Evolutionary conservation across 2,888 invertebrate genomes (phyloP).

Genomic region (Ochropacha duplaris): DNA sequence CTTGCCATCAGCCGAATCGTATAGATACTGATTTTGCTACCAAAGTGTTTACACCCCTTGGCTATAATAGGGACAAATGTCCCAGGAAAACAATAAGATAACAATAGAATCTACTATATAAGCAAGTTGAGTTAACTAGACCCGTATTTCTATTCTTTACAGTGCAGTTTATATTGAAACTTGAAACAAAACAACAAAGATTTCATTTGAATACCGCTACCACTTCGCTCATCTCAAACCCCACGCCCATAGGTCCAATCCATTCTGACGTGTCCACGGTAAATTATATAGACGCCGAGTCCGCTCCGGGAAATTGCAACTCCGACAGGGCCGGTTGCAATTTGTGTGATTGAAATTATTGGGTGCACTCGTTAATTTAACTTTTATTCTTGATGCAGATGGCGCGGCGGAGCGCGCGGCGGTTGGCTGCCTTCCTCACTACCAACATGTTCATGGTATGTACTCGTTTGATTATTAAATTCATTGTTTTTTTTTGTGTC

Average conservation of each 20-base stretch:
- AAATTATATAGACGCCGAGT: slow-evolving; percentile 32
- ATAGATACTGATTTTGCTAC: too few relatives aligned
- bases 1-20: too few relatives aligned
- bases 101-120: too few relatives aligned
- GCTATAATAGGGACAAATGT: too few relatives aligned
- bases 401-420: slow-evolving; percentile 52
- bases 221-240: neutral
- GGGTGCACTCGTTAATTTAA: slow-evolving; percentile 34
- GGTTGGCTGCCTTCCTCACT: slow-evolving; percentile 49
- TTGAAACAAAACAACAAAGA: neutral
- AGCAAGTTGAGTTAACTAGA: too few relatives aligned
- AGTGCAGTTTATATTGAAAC: neutral
- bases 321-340: slow-evolving; percentile 44
- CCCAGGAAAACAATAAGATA: too few relatives aligned
- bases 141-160: too few relatives aligned
- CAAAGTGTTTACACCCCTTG: too few relatives aligned
- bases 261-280: slow-evolving; percentile 24
- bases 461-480: slow-evolving; percentile 13
- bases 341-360: slow-evolving; percentile 50
- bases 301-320: slow-evolving; percentile 45
- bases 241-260: slow-evolving; percentile 24
- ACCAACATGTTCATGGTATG: slow-evolving; percentile 67
- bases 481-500: too few relatives aligned
- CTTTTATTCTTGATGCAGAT: slow-evolving; percentile 58
- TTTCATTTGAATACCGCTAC: slow-evolving; percentile 14